Conservation (phyloP, 2,797 vertebrate species). For the Gallirallus australis region DNA sequence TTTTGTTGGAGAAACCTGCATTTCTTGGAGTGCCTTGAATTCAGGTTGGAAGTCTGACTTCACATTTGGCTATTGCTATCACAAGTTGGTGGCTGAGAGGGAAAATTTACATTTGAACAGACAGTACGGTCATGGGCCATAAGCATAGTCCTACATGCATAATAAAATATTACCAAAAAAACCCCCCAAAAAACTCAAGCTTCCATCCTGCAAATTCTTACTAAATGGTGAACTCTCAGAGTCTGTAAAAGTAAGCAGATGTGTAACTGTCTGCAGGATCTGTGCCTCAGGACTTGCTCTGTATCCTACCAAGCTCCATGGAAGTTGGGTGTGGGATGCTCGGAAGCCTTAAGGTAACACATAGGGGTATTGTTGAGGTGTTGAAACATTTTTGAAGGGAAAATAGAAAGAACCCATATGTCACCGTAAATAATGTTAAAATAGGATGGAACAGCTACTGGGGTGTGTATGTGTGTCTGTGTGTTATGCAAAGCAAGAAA, state of each 20-base stretch:
- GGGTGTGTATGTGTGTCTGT: not conserved
- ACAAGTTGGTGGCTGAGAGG: not conserved
- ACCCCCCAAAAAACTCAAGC: not conserved
- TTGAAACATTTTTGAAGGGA: not conserved
- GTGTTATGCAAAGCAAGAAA: not conserved
- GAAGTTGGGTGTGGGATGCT: not conserved
- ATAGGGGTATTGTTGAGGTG: not conserved
- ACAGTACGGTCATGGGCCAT: not conserved
- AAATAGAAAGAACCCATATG: not conserved
- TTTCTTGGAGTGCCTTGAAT: not conserved
- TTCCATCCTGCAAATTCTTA: not conserved
- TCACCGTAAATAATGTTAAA: not conserved
- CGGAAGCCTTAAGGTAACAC: not conserved
- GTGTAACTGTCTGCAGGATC: not conserved
- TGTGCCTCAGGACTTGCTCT: not conserved
- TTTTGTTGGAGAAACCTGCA: not conserved
- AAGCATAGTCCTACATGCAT: not conserved
- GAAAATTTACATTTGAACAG: not conserved
- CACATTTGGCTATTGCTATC: not conserved
- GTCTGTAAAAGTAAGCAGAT: slow-evolving; percentile 4
- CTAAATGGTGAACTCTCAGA: not conserved
- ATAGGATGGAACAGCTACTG: not conserved
- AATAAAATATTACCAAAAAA: not conserved
- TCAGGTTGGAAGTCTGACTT: not conserved
- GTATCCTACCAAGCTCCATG: not conserved